phyloP scores from a whole-genome alignment of 1,140 invertebrate genomes.

The Wasmannia auropunctata region DNA sequence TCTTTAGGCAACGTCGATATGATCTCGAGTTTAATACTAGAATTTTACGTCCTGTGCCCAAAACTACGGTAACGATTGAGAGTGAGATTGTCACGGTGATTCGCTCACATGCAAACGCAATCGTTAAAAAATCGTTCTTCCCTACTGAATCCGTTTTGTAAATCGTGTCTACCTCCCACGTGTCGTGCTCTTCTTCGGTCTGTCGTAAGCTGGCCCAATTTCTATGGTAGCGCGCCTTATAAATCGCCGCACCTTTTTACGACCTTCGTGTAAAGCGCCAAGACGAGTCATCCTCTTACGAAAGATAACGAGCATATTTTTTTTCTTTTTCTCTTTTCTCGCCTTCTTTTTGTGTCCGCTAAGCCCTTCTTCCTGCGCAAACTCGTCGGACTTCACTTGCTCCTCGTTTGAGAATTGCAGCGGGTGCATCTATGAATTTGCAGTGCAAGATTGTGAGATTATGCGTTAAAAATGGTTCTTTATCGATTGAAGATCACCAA shows the following conservation, averaged over 20 bases:
- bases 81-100: neutral
- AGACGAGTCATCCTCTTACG: conserved; percentile 38
- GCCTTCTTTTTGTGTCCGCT: neutral
- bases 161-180: neutral
- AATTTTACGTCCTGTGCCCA: neutral
- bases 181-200: conserved; percentile 29
- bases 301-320: conserved; percentile 51
- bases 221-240: conserved; percentile 65
- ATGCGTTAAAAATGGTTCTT: conserved; percentile 52
- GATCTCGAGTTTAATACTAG: conserved; percentile 23
- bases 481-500: too few relatives aligned
- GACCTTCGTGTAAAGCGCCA: conserved; percentile 64
- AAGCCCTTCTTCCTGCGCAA: neutral
- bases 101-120: conserved; percentile 1
- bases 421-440: neutral
- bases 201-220: conserved; percentile 71
- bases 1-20: conserved; percentile 28
- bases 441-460: neutral
- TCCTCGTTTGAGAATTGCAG: conserved; percentile 23
- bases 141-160: neutral
- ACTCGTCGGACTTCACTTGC: conserved; percentile 21
- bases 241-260: conserved; percentile 68
- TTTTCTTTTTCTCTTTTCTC: neutral
- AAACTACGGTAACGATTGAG: conserved; percentile 35
- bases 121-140: conserved; percentile 14